Evolutionary conservation across 2,797 vertebrate genomes (phyloP).

Genomic region (Jordanella pulchra): DNA sequence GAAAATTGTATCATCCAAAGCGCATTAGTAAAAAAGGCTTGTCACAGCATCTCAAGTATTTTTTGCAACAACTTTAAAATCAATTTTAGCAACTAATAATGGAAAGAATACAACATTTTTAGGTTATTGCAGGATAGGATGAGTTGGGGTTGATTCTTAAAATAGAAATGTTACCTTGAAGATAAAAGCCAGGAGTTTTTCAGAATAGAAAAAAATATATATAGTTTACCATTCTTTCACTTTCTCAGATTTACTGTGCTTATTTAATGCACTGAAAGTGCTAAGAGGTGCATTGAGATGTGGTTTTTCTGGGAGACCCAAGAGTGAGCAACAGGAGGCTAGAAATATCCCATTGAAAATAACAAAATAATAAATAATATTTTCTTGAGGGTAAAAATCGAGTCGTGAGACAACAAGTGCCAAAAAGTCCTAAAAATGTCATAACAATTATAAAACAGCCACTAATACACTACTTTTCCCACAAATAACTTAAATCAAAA

Average conservation of each 20-base stretch:
- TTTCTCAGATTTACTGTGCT: background rate
- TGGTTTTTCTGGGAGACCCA: background rate
- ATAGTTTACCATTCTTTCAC: background rate
- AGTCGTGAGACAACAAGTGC: background rate
- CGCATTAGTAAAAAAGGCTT: conserved; percentile 19
- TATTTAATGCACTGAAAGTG: background rate
- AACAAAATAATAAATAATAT: background rate
- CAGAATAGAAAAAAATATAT: background rate
- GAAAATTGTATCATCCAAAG: conserved; percentile 22
- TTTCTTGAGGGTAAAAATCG: background rate
- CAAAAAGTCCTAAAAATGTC: background rate
- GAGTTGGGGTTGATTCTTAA: background rate
- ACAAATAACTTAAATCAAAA: background rate
- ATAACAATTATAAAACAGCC: background rate
- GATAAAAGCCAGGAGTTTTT: background rate
- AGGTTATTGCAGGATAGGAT: background rate
- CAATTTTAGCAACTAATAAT: conserved; percentile 22
- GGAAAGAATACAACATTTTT: conserved; percentile 11
- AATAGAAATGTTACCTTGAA: background rate
- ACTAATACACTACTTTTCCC: no score
- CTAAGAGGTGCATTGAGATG: background rate
- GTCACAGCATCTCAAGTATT: background rate
- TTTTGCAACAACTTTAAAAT: background rate
- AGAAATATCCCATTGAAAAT: background rate
- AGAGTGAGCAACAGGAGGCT: background rate